Conservation (phyloP, 1,140 invertebrate species). For the Pseudomyrmex flavicornis region DNA sequence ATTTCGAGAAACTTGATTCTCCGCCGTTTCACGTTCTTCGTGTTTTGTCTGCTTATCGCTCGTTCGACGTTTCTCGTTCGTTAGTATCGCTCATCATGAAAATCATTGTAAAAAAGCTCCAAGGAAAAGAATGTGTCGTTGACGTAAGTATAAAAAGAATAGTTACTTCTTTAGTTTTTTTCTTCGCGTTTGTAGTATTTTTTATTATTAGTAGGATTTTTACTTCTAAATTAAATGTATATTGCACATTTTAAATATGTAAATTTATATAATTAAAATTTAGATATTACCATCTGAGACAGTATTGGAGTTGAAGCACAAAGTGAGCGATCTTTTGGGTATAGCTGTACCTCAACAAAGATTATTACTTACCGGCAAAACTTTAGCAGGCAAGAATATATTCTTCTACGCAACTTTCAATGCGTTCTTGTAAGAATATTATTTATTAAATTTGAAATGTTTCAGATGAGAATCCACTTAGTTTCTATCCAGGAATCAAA, state of each 20-base stretch:
- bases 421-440: background rate
- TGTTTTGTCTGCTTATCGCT: background rate
- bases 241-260: background rate
- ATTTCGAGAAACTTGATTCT: conserved; percentile 62
- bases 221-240: background rate
- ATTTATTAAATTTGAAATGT: conserved; percentile 16
- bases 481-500: conserved; percentile 84
- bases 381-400: conserved; percentile 77
- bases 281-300: conserved; percentile 82
- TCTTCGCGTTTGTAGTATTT: background rate
- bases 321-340: conserved; percentile 79
- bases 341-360: conserved; percentile 82
- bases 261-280: background rate
- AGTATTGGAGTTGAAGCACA: conserved; percentile 81
- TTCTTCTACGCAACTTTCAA: background rate
- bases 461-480: conserved; percentile 82
- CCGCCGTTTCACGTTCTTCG: background rate
- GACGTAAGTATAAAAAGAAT: conserved; percentile 75
- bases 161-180: too few species aligned
- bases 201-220: too few species aligned
- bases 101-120: conserved; percentile 79
- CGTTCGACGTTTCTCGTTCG: background rate
- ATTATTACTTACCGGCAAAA: conserved; percentile 81
- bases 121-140: conserved; percentile 79
- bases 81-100: conserved; percentile 74